phyloP scores from a whole-genome alignment of 2,888 invertebrate genomes.

The Sericinus montela region DNA sequence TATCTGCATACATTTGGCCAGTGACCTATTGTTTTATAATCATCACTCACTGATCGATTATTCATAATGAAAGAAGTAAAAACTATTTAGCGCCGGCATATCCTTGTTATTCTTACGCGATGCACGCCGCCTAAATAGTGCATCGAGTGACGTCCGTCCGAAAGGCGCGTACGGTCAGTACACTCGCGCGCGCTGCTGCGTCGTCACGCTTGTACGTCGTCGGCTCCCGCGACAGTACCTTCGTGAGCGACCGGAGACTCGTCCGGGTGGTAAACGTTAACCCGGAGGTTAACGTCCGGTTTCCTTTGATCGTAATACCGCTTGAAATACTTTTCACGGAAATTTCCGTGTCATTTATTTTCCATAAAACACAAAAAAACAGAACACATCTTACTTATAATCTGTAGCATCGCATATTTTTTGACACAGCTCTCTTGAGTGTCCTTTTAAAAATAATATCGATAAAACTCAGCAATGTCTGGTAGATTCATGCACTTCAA shows the following conservation, averaged over 20 bases:
- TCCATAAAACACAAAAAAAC: too few species aligned
- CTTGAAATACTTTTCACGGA: neutral
- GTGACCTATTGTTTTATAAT: too few species aligned
- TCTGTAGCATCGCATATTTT: too few species aligned
- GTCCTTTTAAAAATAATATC: neutral
- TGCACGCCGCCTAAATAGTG: constrained; percentile 50
- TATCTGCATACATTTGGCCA: too few species aligned
- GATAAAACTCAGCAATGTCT: neutral
- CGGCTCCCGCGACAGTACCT: constrained; percentile 46
- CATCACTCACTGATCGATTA: too few species aligned
- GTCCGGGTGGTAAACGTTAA: neutral
- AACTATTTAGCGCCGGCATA: constrained; percentile 28
- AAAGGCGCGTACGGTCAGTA: constrained; percentile 65
- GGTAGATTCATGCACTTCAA: neutral
- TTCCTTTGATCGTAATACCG: constrained; percentile 1
- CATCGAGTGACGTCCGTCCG: constrained; percentile 51
- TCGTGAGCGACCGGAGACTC: constrained; percentile 33
- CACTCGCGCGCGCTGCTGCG: constrained; percentile 65
- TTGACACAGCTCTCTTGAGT: too few species aligned
- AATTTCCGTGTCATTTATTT: neutral
- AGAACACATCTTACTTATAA: too few species aligned
- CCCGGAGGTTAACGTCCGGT: constrained; percentile 31
- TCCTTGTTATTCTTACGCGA: constrained; percentile 60
- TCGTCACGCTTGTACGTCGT: constrained; percentile 45
- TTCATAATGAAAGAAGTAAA: neutral